Evolutionary conservation across 2,888 invertebrate genomes (phyloP).

Genomic region (Coleophora flavipennella): DNA sequence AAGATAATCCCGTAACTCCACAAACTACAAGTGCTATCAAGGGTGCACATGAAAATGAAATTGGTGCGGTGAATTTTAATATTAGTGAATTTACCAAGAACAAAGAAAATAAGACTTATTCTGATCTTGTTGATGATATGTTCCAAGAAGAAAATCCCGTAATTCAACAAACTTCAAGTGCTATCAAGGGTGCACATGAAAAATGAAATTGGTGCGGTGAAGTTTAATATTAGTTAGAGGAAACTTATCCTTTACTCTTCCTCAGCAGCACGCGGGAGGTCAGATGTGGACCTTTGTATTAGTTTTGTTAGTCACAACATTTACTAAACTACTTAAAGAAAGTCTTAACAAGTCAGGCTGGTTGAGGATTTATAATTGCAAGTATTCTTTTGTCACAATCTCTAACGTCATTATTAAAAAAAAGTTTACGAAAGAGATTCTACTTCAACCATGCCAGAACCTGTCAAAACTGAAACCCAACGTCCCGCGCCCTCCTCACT

Average conservation of each 20-base stretch:
- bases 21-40: no score
- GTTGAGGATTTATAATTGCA: no score
- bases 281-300: constrained; percentile 36
- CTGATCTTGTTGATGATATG: no score
- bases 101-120: no score
- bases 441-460: neutral
- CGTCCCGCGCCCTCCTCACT: constrained; percentile 33
- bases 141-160: no score
- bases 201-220: constrained; percentile 1
- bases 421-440: no score
- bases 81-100: neutral
- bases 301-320: constrained; percentile 39
- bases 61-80: neutral
- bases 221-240: constrained; percentile 6
- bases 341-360: no score
- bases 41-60: neutral
- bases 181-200: no score
- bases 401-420: no score
- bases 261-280: constrained; percentile 54
- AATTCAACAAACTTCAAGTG: no score
- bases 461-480: constrained; percentile 25
- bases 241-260: constrained; percentile 49
- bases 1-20: no score
- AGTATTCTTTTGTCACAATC: no score
- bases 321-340: constrained; percentile 3